Conservation (phyloP, 2,113 vertebrate genomes). For the Triplophysa siluroides region DNA sequence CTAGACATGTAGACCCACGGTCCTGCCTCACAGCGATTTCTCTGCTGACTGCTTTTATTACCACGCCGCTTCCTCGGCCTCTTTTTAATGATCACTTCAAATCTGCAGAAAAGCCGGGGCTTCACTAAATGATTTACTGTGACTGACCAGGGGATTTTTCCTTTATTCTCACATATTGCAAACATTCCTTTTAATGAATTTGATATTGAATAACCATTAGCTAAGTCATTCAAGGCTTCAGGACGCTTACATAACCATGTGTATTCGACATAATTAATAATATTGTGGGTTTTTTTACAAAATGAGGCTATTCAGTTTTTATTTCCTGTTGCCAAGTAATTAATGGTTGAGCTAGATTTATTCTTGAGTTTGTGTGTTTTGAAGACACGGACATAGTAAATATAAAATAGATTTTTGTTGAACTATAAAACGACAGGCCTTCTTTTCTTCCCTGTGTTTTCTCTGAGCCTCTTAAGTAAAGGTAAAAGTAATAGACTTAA, state of each 20-base stretch:
- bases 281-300: constrained; percentile 1
- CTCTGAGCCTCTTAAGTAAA: neutral
- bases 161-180: constrained; percentile 13
- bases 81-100: constrained; percentile 47
- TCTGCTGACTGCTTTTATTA: constrained; percentile 51
- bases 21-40: constrained; percentile 30
- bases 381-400: too few relatives aligned
- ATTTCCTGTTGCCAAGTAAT: neutral
- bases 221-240: neutral
- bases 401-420: too few relatives aligned
- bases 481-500: too few relatives aligned
- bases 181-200: constrained; percentile 25
- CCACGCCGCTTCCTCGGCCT: constrained; percentile 39
- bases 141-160: constrained; percentile 25
- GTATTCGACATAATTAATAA: constrained; percentile 17
- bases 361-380: neutral
- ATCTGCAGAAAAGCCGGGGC: constrained; percentile 28
- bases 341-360: neutral
- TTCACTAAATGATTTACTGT: constrained; percentile 14
- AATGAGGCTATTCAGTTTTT: neutral
- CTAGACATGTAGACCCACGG: constrained; percentile 21
- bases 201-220: constrained; percentile 6
- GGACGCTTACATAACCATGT: neutral
- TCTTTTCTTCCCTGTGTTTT: neutral
- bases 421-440: neutral